Evolutionary conservation across 2,113 vertebrate genomes (phyloP).

Genomic region (human (Homo sapiens)): DNA sequence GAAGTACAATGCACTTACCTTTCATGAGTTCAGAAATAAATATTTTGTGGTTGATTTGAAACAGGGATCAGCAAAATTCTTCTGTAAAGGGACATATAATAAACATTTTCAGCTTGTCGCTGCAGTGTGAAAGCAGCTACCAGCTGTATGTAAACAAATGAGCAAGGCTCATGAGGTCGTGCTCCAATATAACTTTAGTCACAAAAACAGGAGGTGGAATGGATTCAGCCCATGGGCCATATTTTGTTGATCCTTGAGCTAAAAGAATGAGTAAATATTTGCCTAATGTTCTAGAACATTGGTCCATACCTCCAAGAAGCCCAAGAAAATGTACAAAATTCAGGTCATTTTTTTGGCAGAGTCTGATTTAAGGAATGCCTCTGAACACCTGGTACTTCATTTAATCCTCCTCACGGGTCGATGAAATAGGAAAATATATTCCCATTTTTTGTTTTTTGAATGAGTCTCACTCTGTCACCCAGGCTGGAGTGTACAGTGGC

Average conservation of each 20-base stretch:
- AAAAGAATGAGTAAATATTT: background rate
- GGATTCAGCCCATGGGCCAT: background rate
- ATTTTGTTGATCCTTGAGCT: background rate
- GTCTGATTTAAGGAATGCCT: background rate
- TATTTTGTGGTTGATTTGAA: background rate
- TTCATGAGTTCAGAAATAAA: conserved; percentile 40
- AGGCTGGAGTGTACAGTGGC: no score
- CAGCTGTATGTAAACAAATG: background rate
- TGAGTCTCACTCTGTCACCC: no score
- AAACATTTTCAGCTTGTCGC: background rate
- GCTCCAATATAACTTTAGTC: background rate
- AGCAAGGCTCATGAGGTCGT: background rate
- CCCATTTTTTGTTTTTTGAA: background rate
- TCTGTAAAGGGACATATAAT: background rate
- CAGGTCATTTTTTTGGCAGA: background rate
- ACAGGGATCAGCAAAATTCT: conserved; percentile 8
- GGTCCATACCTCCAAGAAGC: background rate
- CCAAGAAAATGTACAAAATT: background rate
- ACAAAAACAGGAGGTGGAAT: background rate
- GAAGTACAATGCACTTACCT: background rate
- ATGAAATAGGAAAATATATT: background rate
- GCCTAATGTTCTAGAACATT: background rate
- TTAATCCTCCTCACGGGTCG: background rate
- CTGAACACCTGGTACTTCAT: background rate
- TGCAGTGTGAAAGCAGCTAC: background rate